Base-by-base conservation (phyloP, 2,113 vertebrate species). In the Cettia cetti region DNA sequence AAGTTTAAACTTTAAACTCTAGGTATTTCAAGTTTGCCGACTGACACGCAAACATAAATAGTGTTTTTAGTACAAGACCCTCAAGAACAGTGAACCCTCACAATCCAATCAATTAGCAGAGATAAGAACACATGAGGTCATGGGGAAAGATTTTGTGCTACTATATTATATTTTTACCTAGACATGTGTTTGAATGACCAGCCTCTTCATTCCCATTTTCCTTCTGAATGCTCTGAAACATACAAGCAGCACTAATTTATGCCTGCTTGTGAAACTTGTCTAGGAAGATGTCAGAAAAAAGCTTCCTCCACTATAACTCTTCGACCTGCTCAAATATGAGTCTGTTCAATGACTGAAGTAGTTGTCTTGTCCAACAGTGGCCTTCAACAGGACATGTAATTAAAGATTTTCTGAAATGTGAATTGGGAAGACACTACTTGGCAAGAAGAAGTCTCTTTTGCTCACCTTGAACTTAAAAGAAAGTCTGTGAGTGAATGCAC, bases 261-360 rank as follows among this genome's bases (percentile, higher is more conserved):
- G 16, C 15, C 45, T 10, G 18, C 8, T 49, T 72, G 40, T 53
- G 64, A 83, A 45, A 59, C 19, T 77, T 89, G 60, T 31, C 20
- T 37, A 52, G 40, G 13, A 91, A 70, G n/a, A 77, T 22, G 15
- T 22, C 39, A 87, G 82, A 53, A 60, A 74, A 83, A 54, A 75
- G 35, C 22, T 82, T 92, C 42, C 47, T 53, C 44, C 66, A 45
- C 76, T 54, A 26, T 13, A 66, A 61, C 9, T 44, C 56, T 37
- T 78, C 0, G 0, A 68, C 26, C 15, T 66, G 31, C n/a, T 90
- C n/a, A 82, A 74, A 74, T 37, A 33, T 4, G 45, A 74, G 21
- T 35, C 61, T 69, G 31, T 45, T 54, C 0, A 0, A 61, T 18
- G 56, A 53, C 3, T 2, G 0, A 72, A 65, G 39, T 19, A 74